phyloP scores from a whole-genome alignment of 2,113 vertebrate species.

The Cyphomyrus discorhynchus region DNA sequence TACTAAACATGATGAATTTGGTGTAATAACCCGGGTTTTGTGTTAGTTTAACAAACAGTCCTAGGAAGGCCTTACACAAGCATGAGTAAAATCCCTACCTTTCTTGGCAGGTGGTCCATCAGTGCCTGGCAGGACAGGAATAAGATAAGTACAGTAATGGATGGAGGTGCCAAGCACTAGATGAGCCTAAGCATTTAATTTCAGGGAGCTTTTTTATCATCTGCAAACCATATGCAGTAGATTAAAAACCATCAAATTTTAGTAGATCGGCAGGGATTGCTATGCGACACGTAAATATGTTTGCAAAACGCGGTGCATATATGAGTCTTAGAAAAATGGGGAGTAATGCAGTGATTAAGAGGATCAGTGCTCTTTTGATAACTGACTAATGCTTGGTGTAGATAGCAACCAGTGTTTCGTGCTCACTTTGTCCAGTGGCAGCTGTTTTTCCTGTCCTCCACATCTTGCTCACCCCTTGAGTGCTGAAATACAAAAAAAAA shows the following conservation, averaged over 20 bases:
- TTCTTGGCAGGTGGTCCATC: slow-evolving; percentile 37
- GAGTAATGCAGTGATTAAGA: not conserved
- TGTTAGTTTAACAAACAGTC: not conserved
- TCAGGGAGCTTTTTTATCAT: slow-evolving; percentile 22
- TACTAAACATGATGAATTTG: not conserved
- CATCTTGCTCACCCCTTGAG: not conserved
- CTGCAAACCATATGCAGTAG: slow-evolving; percentile 31
- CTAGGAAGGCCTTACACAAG: not conserved
- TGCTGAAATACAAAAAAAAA: not conserved
- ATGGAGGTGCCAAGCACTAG: not conserved
- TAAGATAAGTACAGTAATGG: slow-evolving; percentile 23
- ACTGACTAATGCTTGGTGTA: not conserved
- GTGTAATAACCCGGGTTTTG: not conserved
- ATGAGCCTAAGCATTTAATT: not conserved
- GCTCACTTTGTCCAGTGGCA: not conserved
- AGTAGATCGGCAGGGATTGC: not conserved
- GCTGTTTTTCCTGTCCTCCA: not conserved
- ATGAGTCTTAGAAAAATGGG: not conserved
- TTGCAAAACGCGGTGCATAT: not conserved
- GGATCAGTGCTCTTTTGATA: not conserved
- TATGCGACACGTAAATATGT: not conserved
- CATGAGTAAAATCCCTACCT: slow-evolving; percentile 39
- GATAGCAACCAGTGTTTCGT: not conserved
- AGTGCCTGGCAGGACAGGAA: slow-evolving; percentile 33
- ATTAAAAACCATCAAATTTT: slow-evolving; percentile 6